Conservation (phyloP, 2,113 vertebrate genomes). For the Pholis gunnellus region DNA sequence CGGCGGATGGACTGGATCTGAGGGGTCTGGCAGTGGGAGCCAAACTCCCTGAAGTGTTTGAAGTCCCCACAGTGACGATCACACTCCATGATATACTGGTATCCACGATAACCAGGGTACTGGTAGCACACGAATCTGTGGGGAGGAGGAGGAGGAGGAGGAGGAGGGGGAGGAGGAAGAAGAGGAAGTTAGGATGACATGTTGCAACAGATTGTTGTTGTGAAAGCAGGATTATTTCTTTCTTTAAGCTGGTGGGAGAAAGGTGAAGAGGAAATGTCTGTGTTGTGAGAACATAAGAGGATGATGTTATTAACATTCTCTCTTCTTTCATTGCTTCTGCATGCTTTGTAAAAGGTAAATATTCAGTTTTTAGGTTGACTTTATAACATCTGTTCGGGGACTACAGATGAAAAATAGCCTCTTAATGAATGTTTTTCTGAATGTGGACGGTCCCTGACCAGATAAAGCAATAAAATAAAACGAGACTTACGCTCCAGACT, state of each 20-base stretch:
- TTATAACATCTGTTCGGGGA: too few relatives aligned
- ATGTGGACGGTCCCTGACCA: too few relatives aligned
- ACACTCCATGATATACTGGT: conserved; percentile 95
- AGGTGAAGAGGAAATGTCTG: too few relatives aligned
- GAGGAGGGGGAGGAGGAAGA: neutral
- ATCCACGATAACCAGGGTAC: conserved; percentile 94
- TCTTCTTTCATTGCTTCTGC: too few relatives aligned
- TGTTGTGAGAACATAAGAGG: too few relatives aligned
- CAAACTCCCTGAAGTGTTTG: conserved; percentile 93
- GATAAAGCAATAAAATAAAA: too few relatives aligned
- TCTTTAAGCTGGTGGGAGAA: too few relatives aligned
- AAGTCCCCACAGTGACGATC: conserved; percentile 91
- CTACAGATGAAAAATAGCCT: too few relatives aligned
- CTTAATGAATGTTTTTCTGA: too few relatives aligned
- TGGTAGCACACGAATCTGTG: conserved; percentile 94
- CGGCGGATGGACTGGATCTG: conserved; percentile 95
- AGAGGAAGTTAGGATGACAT: conserved; percentile 5
- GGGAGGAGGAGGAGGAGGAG: neutral
- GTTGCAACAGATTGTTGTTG: neutral
- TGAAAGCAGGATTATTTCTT: neutral
- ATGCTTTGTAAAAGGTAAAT: too few relatives aligned
- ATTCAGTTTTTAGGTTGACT: too few relatives aligned
- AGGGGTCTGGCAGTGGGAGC: conserved; percentile 91
- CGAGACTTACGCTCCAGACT: conserved; percentile 89
- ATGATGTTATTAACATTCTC: too few relatives aligned